Percentiles rank a stretch among this genome's conserved stretches.
phyloP scores from a whole-genome alignment of 2,797 vertebrate species.

The Notolabrus celidotus region DNA sequence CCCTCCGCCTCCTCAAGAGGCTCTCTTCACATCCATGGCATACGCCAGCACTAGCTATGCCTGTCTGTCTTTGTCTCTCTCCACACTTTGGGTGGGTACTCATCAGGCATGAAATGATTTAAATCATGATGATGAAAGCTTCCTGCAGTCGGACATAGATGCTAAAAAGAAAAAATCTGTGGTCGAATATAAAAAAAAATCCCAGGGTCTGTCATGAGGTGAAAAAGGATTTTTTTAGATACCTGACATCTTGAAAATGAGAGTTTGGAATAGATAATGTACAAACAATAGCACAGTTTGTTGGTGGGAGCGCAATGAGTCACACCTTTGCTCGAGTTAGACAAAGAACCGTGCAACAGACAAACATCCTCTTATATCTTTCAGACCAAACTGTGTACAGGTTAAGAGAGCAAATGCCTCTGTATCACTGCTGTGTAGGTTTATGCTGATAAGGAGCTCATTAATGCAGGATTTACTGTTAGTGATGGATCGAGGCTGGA shows the following conservation, averaged over 20 bases:
- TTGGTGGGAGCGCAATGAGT: constrained; percentile 49
- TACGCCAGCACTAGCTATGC: constrained; percentile 71
- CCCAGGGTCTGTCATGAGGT: constrained; percentile 26
- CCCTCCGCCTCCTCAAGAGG: constrained; percentile 79
- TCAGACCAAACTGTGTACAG: constrained; percentile 44
- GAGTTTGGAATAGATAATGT: constrained; percentile 40
- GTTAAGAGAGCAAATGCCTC: constrained; percentile 66
- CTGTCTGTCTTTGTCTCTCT: constrained; percentile 72
- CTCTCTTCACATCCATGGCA: constrained; percentile 79
- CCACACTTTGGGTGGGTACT: constrained; percentile 61
- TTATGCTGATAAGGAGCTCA: constrained; percentile 73
- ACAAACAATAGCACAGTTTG: constrained; percentile 46
- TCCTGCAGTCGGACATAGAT: constrained; percentile 15
- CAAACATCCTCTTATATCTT: constrained; percentile 48
- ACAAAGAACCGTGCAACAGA: constrained; percentile 47
- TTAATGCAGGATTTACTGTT: constrained; percentile 66
- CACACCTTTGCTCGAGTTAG: constrained; percentile 60
- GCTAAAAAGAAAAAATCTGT: background rate
- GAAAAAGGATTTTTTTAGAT: constrained; percentile 11
- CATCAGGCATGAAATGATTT: constrained; percentile 57
- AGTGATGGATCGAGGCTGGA: constrained; percentile 59
- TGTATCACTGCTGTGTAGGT: constrained; percentile 56
- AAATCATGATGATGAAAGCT: constrained; percentile 42
- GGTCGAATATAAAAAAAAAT: background rate
- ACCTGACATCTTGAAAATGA: constrained; percentile 11